A percentile compares a stretch with the other conserved stretches of the same genome.
Evolutionary conservation across 2,888 invertebrate species (phyloP).

Genomic region (Nemurella pictetii): DNA sequence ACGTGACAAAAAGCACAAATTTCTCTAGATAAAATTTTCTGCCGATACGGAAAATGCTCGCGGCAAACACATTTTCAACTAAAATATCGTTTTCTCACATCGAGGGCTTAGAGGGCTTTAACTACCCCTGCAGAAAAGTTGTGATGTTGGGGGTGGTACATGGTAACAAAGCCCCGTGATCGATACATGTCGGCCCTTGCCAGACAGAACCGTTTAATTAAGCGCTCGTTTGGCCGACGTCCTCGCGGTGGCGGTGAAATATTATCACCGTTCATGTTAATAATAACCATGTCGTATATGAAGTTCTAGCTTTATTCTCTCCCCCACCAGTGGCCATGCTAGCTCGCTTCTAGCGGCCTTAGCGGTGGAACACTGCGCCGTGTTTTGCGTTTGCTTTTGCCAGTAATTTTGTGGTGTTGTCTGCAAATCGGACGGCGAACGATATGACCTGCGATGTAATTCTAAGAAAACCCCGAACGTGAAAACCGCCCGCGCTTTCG

Average conservation of each 20-base stretch:
- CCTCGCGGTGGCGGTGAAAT: slow-evolving; percentile 29
- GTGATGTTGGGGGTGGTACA: background rate
- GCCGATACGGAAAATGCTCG: too few relatives aligned
- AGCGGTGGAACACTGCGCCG: background rate
- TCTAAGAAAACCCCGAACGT: too few relatives aligned
- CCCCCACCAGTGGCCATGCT: too few relatives aligned
- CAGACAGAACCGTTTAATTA: slow-evolving; percentile 40
- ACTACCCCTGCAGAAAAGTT: background rate
- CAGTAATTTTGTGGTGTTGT: background rate
- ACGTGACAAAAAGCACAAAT: too few relatives aligned
- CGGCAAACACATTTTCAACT: too few relatives aligned
- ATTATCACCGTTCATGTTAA: slow-evolving; percentile 35
- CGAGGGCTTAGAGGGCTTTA: too few relatives aligned
- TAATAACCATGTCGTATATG: background rate
- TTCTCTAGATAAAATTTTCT: too few relatives aligned
- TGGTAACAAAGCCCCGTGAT: slow-evolving; percentile 5
- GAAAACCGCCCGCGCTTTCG: too few relatives aligned
- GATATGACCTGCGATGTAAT: background rate
- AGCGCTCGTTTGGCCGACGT: slow-evolving; percentile 18
- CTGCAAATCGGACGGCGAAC: background rate
- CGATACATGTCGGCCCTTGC: slow-evolving; percentile 15
- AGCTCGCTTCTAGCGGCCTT: background rate
- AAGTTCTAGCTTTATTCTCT: background rate
- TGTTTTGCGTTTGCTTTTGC: background rate
- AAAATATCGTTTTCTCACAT: too few relatives aligned